phyloP scores from a whole-genome alignment of 2,888 invertebrate genomes.

The Patella ulyssiponensis region DNA sequence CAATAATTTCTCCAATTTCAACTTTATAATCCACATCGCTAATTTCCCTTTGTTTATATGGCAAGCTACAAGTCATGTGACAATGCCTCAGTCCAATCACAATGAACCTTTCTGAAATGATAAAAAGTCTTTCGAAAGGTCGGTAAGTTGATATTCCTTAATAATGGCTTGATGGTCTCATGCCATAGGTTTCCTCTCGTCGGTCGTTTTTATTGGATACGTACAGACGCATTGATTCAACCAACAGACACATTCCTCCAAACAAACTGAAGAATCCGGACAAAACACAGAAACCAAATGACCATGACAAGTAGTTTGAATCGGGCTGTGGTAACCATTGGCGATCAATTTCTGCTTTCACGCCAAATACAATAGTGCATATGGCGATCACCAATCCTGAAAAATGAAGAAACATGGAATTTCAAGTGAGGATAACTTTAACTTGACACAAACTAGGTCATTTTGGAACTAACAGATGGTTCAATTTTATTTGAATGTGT shows the following conservation, averaged over 20 bases:
- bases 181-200: slow-evolving; percentile 30
- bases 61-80: no score
- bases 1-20: no score
- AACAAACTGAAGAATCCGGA: slow-evolving; percentile 73
- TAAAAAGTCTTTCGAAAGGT: no score
- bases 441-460: no score
- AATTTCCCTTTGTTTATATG: no score
- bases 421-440: no score
- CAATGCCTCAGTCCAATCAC: no score
- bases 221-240: slow-evolving; percentile 43
- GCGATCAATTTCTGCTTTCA: slow-evolving; percentile 79
- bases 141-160: no score
- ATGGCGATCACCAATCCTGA: slow-evolving; percentile 86
- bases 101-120: no score
- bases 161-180: slow-evolving; percentile 19
- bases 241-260: slow-evolving; percentile 58
- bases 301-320: slow-evolving; percentile 96
- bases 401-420: slow-evolving; percentile 42
- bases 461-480: no score
- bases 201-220: slow-evolving; percentile 26
- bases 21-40: no score
- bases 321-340: slow-evolving; percentile 93
- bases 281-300: slow-evolving; percentile 88
- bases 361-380: slow-evolving; percentile 81
- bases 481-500: no score